Evolutionary conservation across 1,140 invertebrate species (phyloP).

Genomic region (Drosophila bifasciata): DNA sequence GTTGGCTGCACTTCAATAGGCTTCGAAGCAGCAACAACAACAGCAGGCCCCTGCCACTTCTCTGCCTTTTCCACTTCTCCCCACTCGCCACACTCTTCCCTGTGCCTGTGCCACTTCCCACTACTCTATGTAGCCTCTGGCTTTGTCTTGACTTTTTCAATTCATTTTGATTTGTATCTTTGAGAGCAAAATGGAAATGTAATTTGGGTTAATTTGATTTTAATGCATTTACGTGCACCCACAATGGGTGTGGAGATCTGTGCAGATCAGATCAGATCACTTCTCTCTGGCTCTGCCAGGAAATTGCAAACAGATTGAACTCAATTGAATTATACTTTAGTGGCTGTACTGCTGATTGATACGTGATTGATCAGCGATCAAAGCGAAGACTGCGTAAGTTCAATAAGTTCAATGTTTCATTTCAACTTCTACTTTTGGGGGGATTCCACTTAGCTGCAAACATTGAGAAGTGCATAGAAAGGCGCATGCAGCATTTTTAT

Average conservation of each 20-base stretch:
- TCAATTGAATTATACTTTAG: constrained; percentile 30
- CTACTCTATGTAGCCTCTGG: background rate
- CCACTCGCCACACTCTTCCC: constrained; percentile 4
- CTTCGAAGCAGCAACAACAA: constrained; percentile 6
- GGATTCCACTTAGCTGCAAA: background rate
- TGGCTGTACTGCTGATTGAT: constrained; percentile 17
- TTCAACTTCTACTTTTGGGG: constrained; percentile 6
- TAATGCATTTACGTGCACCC: constrained; percentile 24
- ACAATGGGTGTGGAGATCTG: constrained; percentile 28
- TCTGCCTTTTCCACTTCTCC: too few species aligned
- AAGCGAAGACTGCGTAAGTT: constrained; percentile 18
- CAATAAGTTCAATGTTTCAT: constrained; percentile 11
- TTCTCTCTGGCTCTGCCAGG: constrained; percentile 19
- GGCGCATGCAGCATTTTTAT: constrained; percentile 13
- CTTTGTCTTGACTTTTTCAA: constrained; percentile 36
- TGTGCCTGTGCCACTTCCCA: background rate
- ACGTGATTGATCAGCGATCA: constrained; percentile 5
- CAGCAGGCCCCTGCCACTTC: constrained; percentile 3
- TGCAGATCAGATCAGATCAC: constrained; percentile 17
- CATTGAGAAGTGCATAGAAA: constrained; percentile 14
- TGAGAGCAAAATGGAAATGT: constrained; percentile 17
- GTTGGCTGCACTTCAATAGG: constrained; percentile 26
- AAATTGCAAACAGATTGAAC: constrained; percentile 12
- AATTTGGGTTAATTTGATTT: constrained; percentile 42
- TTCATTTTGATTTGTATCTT: constrained; percentile 43